These are phyloP conservation scores for Epistrophella euchroma DNA, from an alignment of 2,888 invertebrate genomes.

Conservation along the genomic window DNA sequence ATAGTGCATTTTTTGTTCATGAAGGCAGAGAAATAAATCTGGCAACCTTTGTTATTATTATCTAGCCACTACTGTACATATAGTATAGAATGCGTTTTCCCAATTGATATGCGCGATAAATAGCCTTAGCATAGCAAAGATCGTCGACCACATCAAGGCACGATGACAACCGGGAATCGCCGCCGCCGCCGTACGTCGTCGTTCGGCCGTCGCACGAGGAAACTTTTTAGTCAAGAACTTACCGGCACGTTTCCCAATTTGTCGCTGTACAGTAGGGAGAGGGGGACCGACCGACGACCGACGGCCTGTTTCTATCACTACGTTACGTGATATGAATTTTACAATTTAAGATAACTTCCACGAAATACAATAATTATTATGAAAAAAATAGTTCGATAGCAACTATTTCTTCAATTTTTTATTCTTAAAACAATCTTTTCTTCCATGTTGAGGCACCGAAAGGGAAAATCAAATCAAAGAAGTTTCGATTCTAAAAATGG, in stretches of 20 bases:
- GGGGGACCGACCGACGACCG: not conserved
- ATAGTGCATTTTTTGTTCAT: too few species aligned
- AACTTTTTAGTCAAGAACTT: conserved; percentile 31
- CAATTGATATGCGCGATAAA: conserved; percentile 66
- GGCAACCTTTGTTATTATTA: not conserved
- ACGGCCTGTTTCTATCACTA: conserved; percentile 21
- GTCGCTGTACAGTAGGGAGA: conserved; percentile 19
- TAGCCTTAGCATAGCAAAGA: conserved; percentile 26
- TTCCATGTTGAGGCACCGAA: not conserved
- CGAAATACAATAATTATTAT: conserved; percentile 60
- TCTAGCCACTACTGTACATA: not conserved
- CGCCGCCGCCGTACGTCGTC: not conserved
- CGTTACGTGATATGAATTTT: conserved; percentile 60
- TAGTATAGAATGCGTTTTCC: conserved; percentile 27
- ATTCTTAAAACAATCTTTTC: conserved; percentile 16
- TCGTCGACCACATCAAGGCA: conserved; percentile 21
- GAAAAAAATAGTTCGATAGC: conserved; percentile 55
- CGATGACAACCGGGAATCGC: not conserved
- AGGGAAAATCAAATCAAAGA: conserved; percentile 25
- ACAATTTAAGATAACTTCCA: conserved; percentile 45
- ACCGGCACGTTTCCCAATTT: conserved; percentile 54
- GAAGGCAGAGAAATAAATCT: not conserved
- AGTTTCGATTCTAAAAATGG: conserved; percentile 1
- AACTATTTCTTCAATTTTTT: conserved; percentile 29
- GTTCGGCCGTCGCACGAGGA: conserved; percentile 37